Conservation (phyloP, 2,797 vertebrate species). For the Argentina silus region DNA sequence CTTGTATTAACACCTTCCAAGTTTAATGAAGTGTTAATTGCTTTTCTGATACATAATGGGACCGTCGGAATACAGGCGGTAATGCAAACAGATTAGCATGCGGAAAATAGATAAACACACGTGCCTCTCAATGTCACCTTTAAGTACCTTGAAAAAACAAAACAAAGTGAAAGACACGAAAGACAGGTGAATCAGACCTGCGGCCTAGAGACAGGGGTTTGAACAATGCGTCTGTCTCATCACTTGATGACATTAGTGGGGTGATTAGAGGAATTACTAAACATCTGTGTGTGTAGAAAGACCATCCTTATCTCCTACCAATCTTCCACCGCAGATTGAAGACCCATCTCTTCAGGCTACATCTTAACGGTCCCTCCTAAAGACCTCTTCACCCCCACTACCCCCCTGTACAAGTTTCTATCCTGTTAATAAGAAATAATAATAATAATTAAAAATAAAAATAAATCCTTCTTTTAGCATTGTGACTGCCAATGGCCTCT, state of each 20-base stretch:
- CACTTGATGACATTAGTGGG: slow-evolving; percentile 31
- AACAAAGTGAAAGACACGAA: slow-evolving; percentile 55
- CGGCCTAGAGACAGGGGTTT: background rate
- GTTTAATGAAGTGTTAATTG: slow-evolving; percentile 87
- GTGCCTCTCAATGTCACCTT: slow-evolving; percentile 81
- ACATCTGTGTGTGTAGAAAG: too few species aligned
- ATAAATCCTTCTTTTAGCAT: too few species aligned
- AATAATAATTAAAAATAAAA: too few species aligned
- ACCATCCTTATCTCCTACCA: too few species aligned
- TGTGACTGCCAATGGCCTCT: too few species aligned
- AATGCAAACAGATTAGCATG: slow-evolving; percentile 83
- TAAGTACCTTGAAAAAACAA: slow-evolving; percentile 78
- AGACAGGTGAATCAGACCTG: slow-evolving; percentile 31
- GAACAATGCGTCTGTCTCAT: slow-evolving; percentile 13
- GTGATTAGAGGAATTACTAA: too few species aligned
- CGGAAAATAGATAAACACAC: slow-evolving; percentile 78
- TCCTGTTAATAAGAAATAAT: too few species aligned
- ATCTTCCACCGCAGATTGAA: too few species aligned
- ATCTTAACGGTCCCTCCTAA: too few species aligned
- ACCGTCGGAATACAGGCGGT: slow-evolving; percentile 74
- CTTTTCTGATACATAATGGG: slow-evolving; percentile 84
- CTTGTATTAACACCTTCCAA: slow-evolving; percentile 82
- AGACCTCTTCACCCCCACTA: too few species aligned
- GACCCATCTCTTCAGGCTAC: too few species aligned
- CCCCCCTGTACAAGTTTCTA: too few species aligned